Evolutionary conservation across 2,113 vertebrate species (phyloP).

Genomic region (Tragelaphus strepsiceros): DNA sequence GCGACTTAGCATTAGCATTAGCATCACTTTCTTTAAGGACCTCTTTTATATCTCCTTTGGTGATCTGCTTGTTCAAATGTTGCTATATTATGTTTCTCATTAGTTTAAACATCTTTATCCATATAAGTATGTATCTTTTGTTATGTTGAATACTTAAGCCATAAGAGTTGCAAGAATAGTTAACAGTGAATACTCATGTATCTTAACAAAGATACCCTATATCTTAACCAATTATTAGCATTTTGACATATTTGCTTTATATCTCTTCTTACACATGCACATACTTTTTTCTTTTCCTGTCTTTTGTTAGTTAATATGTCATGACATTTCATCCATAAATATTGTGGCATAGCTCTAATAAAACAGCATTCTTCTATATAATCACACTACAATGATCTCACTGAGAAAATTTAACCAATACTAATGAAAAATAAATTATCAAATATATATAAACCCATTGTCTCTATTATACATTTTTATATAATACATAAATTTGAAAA

Average conservation of each 20-base stretch:
- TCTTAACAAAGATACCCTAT: not conserved
- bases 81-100: not conserved
- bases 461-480: not conserved
- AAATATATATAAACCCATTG: not conserved
- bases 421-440: not conserved
- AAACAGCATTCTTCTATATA: not conserved
- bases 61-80: not conserved
- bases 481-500: not conserved
- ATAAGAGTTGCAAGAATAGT: not conserved
- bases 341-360: not conserved
- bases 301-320: not conserved
- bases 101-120: not conserved
- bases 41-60: constrained; percentile 5
- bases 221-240: not conserved
- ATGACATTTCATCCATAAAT: not conserved
- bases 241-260: not conserved
- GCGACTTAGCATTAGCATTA: too few species aligned
- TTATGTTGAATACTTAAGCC: not conserved
- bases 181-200: not conserved
- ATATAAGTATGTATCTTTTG: not conserved
- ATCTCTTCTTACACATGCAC: not conserved
- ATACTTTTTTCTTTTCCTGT: not conserved
- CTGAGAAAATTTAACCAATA: not conserved
- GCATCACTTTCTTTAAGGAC: not conserved
- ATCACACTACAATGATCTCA: not conserved